Conservation (phyloP, 2,888 invertebrate genomes). For the Plebejus melissa region DNA sequence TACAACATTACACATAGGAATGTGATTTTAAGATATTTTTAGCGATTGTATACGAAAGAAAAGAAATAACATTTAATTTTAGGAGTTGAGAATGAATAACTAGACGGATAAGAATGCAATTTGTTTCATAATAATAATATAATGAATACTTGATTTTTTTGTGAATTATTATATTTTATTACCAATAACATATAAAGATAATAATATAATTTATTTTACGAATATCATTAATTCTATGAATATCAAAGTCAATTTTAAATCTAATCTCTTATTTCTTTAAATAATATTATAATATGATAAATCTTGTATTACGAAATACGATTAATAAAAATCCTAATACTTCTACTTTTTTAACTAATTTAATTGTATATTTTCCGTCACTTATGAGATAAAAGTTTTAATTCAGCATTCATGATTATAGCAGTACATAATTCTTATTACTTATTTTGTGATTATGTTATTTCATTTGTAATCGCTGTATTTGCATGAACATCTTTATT, state of each 20-base stretch:
- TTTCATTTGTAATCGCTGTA: background rate
- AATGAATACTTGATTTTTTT: background rate
- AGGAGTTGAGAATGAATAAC: background rate
- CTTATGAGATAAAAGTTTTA: background rate
- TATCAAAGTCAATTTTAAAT: constrained; percentile 2
- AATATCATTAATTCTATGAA: background rate
- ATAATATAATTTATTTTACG: background rate
- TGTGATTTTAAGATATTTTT: background rate
- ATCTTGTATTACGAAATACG: background rate
- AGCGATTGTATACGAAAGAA: background rate
- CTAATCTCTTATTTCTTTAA: background rate
- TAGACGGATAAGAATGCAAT: background rate
- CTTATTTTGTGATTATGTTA: background rate
- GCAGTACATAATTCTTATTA: background rate
- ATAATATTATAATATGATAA: background rate
- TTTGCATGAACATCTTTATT: background rate
- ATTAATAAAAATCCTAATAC: constrained; percentile 4
- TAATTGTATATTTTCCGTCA: background rate
- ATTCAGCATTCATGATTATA: background rate
- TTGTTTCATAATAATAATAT: background rate
- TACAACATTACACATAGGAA: background rate
- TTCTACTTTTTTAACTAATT: background rate
- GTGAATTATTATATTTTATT: background rate
- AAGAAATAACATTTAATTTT: background rate
- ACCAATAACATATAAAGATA: background rate